Evolutionary conservation across 2,888 invertebrate species (phyloP), one percentile per base, ranked within the genome.

Genomic region (Trachelus troglodyta): DNA sequence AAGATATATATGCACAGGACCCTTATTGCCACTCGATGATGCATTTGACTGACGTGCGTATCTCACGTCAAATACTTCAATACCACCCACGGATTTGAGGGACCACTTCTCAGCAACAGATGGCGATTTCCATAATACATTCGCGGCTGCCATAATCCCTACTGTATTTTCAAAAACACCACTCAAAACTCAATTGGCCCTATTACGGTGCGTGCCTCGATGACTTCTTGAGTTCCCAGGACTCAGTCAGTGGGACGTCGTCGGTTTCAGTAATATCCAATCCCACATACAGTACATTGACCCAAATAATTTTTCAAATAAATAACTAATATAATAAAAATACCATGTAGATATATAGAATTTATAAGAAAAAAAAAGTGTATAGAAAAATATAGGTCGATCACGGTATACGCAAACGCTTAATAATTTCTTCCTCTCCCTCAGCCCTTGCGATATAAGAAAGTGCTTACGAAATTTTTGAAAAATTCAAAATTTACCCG

Each of bases 1-100:
- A 35, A 71, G 71, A 76, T 76, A 73, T 79, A 75, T 68, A 68
- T 68, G 79, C 74, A 79, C 75, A 69, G 74, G 73, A 69, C 73
- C 76, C 74, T 79, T 79, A 79, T 79, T 79, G 69, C 76, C 79
- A 76, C 79, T 79, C 79, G 74, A 79, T 76, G 79, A 73, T 71
- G 76, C 76, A 73, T 79, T 79, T 79, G 79, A 79, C 69, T 76
- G 79, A 79, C 79, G 79, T 71, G 15, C 71, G 31, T 79, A 79
- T 74, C 30, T 77, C 79, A 73, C 76, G 74, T 79, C 79, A 76
- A 79, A 79, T 79, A 79, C 79, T 79, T 69, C 77, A 76, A 76
- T 79, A 40, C 79, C 69, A 73, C 76, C 79, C 76, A 76, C 75
- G 76, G 78, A 40, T 76, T 56, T 56, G 56, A 56, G 56, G 73